These are phyloP conservation scores for Andrena marginata DNA, from an alignment of 2,888 invertebrate species.

Conservation along the genomic window DNA sequence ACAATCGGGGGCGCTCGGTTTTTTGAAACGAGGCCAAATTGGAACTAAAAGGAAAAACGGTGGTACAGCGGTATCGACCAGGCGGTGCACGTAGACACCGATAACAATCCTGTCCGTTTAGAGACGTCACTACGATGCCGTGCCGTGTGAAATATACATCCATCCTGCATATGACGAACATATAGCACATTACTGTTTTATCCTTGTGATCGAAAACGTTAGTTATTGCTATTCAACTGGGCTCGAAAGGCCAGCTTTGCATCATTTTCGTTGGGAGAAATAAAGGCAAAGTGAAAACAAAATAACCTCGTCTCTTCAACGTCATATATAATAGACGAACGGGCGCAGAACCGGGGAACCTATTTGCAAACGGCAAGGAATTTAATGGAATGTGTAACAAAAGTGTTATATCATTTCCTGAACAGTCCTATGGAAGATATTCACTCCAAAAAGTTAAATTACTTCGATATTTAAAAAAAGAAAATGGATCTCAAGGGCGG, in stretches of 20 bases:
- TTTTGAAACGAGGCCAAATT: conserved; percentile 42
- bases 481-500: too few relatives aligned
- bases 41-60: conserved; percentile 35
- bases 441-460: neutral
- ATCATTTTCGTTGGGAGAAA: conserved; percentile 16
- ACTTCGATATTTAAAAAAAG: neutral
- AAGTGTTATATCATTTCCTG: too few relatives aligned
- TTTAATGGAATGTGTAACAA: too few relatives aligned
- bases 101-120: conserved; percentile 57
- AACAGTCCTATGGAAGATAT: too few relatives aligned
- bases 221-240: conserved; percentile 20
- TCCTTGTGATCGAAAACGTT: conserved; percentile 38
- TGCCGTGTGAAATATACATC: conserved; percentile 55
- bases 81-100: conserved; percentile 40
- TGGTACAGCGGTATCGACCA: conserved; percentile 53
- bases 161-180: conserved; percentile 3
- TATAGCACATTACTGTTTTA: conserved; percentile 4
- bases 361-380: too few relatives aligned
- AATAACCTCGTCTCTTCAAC: neutral
- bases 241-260: conserved; percentile 13
- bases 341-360: too few relatives aligned
- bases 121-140: conserved; percentile 52
- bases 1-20: conserved; percentile 12
- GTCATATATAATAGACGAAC: neutral
- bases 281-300: neutral